phyloP scores from a whole-genome alignment of 2,888 invertebrate genomes.

The Chloromyia formosa region DNA sequence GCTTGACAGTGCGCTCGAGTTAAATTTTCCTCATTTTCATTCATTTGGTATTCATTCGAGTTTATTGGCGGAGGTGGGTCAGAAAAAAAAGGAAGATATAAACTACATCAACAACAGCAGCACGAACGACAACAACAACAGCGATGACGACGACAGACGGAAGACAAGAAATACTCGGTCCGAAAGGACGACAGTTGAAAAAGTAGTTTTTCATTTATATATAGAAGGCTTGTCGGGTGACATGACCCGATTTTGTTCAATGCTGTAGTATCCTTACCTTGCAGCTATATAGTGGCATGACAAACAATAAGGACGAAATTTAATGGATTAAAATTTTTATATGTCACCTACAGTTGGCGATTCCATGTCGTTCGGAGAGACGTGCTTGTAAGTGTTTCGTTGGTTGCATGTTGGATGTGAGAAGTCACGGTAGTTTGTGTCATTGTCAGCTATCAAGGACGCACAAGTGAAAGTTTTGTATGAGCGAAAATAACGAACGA shows the following conservation, averaged over 20 bases:
- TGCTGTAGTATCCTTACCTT: neutral
- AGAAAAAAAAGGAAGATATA: neutral
- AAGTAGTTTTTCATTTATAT: neutral
- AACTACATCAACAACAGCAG: too few species aligned
- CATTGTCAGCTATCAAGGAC: too few species aligned
- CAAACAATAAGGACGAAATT: neutral
- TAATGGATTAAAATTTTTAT: slow-evolving; percentile 10
- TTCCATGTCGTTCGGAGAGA: neutral
- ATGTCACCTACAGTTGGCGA: neutral
- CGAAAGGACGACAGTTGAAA: neutral
- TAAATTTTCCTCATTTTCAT: neutral
- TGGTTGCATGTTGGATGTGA: too few species aligned
- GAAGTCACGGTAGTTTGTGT: too few species aligned
- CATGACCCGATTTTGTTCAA: neutral
- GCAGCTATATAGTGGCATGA: neutral
- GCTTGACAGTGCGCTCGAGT: neutral
- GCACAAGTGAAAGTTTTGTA: too few species aligned
- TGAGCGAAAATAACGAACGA: too few species aligned
- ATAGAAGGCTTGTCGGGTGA: neutral
- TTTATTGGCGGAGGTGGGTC: neutral
- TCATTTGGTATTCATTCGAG: neutral
- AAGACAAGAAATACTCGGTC: too few species aligned
- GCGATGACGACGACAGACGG: too few species aligned
- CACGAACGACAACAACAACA: too few species aligned
- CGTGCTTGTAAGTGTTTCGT: too few species aligned